Percentiles rank a stretch among this genome's conserved stretches.
phyloP scores from a whole-genome alignment of 2,797 vertebrate species.

The Centropyge bicolor region DNA sequence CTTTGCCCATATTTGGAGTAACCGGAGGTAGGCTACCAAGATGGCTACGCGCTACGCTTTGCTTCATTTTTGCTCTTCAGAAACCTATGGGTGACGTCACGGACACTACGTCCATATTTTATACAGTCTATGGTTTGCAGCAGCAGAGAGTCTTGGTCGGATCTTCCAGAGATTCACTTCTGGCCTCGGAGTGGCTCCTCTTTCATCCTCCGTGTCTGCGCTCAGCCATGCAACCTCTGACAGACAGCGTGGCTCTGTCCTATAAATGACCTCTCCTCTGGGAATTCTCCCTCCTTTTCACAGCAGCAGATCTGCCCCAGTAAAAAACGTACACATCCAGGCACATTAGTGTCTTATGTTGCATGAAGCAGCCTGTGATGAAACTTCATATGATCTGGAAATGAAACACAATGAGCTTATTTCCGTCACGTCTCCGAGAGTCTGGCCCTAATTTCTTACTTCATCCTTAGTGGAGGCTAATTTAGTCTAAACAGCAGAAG shows the following conservation, averaged over 20 bases:
- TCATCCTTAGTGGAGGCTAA: constrained; percentile 71
- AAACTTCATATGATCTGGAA: constrained; percentile 12
- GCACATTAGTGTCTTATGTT: constrained; percentile 17
- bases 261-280: constrained; percentile 71
- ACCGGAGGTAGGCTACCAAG: too few species aligned
- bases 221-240: constrained; percentile 54
- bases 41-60: too few species aligned
- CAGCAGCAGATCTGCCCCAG: constrained; percentile 41
- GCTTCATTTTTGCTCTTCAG: too few species aligned
- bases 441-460: constrained; percentile 63
- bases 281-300: constrained; percentile 51
- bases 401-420: constrained; percentile 44
- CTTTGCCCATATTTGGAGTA: too few species aligned
- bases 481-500: constrained; percentile 69
- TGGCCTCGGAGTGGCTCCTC: constrained; percentile 27
- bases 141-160: neutral
- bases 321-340: constrained; percentile 32
- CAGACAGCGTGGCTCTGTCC: constrained; percentile 57
- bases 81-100: too few species aligned
- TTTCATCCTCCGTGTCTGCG: constrained; percentile 42
- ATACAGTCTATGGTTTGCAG: too few species aligned
- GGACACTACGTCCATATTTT: too few species aligned
- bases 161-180: constrained; percentile 33
- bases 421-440: constrained; percentile 58
- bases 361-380: constrained; percentile 16